phyloP scores from a whole-genome alignment of 1,140 invertebrate genomes.

The Euwallacea fornicatus region DNA sequence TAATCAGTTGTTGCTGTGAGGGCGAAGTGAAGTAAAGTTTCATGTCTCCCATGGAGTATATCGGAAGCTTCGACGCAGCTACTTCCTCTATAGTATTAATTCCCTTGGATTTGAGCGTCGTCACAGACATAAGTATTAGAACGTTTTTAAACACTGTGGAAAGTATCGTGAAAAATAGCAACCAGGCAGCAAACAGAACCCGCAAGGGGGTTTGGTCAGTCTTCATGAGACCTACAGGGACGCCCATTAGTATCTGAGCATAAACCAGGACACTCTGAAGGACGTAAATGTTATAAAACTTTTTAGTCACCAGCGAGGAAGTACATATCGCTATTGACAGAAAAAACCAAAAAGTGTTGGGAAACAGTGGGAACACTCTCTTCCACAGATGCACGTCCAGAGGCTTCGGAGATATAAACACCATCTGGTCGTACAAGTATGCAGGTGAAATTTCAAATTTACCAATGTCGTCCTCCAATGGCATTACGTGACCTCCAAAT shows the following conservation, averaged over 20 bases:
- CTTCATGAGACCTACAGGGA: neutral
- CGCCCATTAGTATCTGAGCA: neutral
- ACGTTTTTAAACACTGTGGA: constrained; percentile 9
- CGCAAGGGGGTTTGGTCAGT: neutral
- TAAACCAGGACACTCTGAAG: neutral
- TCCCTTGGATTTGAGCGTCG: neutral
- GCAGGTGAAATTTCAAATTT: constrained; percentile 4
- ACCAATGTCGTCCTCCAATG: neutral
- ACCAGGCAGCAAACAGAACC: constrained; percentile 1
- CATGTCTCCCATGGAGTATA: neutral
- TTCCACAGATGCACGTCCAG: neutral
- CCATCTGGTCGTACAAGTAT: constrained; percentile 6
- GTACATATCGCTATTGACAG: neutral
- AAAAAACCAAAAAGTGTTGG: neutral
- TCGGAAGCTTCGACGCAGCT: neutral
- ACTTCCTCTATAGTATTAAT: constrained; percentile 8
- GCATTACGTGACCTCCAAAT: constrained; percentile 9
- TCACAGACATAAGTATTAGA: neutral
- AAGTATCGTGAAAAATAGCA: constrained; percentile 6
- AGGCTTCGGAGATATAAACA: constrained; percentile 8
- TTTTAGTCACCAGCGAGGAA: constrained; percentile 1
- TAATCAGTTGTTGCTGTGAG: neutral
- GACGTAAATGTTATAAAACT: constrained; percentile 7
- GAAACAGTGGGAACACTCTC: neutral
- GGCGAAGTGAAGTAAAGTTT: neutral